Evolutionary conservation across 2,888 invertebrate genomes (phyloP).

Genomic region (Drosophila phalerata): DNA sequence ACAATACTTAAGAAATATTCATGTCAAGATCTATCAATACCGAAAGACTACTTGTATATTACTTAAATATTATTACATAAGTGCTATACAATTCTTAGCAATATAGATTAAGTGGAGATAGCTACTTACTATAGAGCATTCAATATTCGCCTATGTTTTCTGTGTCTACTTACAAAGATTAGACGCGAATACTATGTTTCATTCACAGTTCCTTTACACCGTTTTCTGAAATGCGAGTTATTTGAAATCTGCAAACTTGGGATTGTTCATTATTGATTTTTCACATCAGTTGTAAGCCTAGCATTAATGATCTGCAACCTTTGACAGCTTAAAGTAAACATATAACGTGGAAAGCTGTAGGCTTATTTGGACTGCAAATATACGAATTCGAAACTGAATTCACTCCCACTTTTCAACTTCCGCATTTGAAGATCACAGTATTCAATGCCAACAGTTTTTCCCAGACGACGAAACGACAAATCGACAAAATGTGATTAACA

Average conservation of each 20-base stretch:
- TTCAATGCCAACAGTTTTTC: constrained; percentile 45
- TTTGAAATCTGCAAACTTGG: constrained; percentile 7
- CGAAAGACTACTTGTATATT: no score
- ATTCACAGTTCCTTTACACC: background rate
- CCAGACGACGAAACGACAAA: constrained; percentile 13
- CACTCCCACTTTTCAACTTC: constrained; percentile 35
- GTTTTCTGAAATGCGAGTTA: background rate
- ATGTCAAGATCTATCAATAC: background rate
- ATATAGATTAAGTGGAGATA: background rate
- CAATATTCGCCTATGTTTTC: background rate
- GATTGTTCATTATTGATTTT: constrained; percentile 11
- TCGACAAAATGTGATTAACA: constrained; percentile 48
- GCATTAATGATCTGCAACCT: background rate
- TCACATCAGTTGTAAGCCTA: background rate
- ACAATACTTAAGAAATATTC: background rate
- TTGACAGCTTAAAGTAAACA: background rate
- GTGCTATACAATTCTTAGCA: no score
- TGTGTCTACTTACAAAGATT: background rate
- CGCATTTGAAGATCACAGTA: constrained; percentile 22
- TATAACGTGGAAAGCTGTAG: background rate
- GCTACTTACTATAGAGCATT: background rate
- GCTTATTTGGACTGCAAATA: background rate
- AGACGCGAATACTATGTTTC: background rate
- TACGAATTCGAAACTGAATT: background rate
- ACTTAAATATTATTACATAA: no score